A percentile compares a stretch with the other conserved stretches of the same genome.
Evolutionary conservation across 2,113 vertebrate species (phyloP).

Genomic region (Amblyopsis rosae): DNA sequence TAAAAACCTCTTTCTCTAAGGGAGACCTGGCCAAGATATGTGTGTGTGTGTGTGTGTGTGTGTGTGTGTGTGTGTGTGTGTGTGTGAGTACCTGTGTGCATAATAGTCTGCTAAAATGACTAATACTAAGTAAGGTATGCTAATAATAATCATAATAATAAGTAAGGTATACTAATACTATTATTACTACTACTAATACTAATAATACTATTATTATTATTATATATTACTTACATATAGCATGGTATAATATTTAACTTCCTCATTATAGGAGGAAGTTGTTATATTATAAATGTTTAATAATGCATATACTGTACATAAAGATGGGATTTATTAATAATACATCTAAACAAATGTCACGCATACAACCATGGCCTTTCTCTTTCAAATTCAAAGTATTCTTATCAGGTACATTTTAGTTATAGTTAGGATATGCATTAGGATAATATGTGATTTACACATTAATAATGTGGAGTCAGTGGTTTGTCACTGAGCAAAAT

Average conservation of each 20-base stretch:
- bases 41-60: neutral
- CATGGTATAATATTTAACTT: too few species aligned
- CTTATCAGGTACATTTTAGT: neutral
- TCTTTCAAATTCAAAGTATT: too few species aligned
- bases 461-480: neutral
- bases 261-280: too few species aligned
- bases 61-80: neutral
- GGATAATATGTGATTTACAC: neutral
- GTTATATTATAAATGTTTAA: too few species aligned
- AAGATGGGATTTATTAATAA: too few species aligned
- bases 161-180: neutral
- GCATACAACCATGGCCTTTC: too few species aligned
- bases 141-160: neutral
- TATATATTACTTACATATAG: neutral
- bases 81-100: neutral
- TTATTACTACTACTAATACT: neutral
- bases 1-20: neutral
- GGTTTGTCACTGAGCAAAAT: conserved; percentile 23
- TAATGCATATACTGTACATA: too few species aligned
- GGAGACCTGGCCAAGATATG: neutral
- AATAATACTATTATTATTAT: neutral
- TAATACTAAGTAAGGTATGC: too few species aligned
- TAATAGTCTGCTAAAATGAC: too few species aligned
- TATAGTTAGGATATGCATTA: conserved; percentile 6
- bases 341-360: too few species aligned